A percentile compares a stretch with the other conserved stretches of the same genome.
phyloP scores from a whole-genome alignment of 2,797 vertebrate species.

The Tauraco hartlaubi region DNA sequence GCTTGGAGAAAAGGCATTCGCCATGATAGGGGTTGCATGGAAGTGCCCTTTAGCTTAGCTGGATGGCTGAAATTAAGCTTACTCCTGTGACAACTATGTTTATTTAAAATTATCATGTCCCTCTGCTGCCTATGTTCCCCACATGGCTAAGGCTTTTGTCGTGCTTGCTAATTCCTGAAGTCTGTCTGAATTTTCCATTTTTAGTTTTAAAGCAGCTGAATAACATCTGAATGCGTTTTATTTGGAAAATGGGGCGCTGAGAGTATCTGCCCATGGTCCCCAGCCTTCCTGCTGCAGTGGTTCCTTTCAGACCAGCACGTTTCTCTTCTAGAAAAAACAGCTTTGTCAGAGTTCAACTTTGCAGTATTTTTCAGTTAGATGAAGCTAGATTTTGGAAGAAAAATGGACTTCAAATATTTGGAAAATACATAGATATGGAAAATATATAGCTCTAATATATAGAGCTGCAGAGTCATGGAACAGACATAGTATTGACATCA shows the following conservation, averaged over 20 bases:
- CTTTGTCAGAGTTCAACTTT: background rate
- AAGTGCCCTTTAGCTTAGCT: background rate
- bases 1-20: background rate
- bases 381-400: background rate
- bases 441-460: background rate
- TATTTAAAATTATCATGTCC: background rate
- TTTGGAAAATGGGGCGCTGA: accelerated
- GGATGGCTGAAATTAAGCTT: background rate
- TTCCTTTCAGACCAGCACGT: background rate
- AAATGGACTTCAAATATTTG: background rate
- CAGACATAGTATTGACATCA: background rate
- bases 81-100: background rate
- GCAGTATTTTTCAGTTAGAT: background rate
- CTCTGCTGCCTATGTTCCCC: background rate
- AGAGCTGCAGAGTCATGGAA: background rate
- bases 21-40: accelerated
- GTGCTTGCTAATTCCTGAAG: background rate
- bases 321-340: background rate
- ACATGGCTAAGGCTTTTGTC: background rate
- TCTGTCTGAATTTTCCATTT: background rate
- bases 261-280: background rate
- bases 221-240: background rate
- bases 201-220: background rate
- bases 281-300: background rate
- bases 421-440: background rate